Evolutionary conservation across 2,888 invertebrate genomes (phyloP).

Genomic region (Trileptium ribeirensis): DNA sequence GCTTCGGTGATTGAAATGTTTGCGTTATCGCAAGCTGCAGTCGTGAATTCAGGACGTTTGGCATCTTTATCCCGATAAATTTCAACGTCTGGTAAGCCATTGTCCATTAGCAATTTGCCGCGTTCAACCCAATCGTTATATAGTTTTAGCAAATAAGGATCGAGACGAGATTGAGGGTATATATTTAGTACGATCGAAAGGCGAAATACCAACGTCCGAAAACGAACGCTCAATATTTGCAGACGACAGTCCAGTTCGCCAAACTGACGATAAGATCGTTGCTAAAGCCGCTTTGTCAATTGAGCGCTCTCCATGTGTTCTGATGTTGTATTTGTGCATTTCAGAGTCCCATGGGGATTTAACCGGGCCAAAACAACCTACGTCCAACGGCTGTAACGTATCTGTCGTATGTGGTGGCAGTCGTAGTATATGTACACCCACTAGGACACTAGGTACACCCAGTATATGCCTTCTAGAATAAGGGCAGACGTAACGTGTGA

Average conservation of each 20-base stretch:
- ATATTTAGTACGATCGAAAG: background rate
- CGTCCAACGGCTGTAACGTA: background rate
- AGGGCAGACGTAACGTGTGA: background rate
- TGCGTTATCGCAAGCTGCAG: too few relatives aligned
- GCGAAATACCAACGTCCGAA: background rate
- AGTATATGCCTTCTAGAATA: background rate
- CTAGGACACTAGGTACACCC: too few relatives aligned
- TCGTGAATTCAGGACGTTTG: too few relatives aligned
- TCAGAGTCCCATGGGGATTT: background rate
- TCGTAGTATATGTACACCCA: background rate
- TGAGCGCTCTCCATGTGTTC: background rate
- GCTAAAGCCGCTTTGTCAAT: background rate
- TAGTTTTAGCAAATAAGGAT: background rate
- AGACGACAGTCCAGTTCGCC: background rate
- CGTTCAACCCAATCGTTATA: background rate
- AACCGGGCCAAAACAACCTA: background rate
- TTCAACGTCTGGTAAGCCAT: background rate
- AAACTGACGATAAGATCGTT: background rate
- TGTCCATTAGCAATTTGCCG: background rate
- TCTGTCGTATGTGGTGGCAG: constrained; percentile 10
- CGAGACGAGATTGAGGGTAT: background rate
- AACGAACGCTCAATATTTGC: background rate
- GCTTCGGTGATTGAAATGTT: too few relatives aligned
- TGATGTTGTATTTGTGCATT: background rate
- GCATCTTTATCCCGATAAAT: too few relatives aligned